phyloP scores from a whole-genome alignment of 2,797 vertebrate genomes.

The Tragopan temminckii region DNA sequence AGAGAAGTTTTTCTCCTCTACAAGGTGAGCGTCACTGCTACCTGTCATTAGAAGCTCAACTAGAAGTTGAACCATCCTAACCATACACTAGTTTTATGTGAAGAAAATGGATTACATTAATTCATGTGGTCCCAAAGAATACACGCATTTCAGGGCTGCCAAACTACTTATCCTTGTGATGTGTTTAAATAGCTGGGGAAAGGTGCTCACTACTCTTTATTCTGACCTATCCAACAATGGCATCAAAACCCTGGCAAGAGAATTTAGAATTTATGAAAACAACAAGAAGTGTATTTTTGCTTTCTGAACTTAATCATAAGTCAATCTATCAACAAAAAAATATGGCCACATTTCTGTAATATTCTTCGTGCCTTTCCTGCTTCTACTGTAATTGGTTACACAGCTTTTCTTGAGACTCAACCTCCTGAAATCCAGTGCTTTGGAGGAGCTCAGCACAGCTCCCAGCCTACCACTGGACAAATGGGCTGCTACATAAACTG shows the following conservation, averaged over 20 bases:
- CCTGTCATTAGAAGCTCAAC: not conserved
- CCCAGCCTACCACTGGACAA: not conserved
- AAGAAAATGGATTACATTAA: not conserved
- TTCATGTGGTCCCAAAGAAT: not conserved
- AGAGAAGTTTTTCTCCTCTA: not conserved
- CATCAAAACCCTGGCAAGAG: not conserved
- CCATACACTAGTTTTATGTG: not conserved
- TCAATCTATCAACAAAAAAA: not conserved
- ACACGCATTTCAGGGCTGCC: not conserved
- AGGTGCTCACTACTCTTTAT: not conserved
- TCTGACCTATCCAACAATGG: accelerated
- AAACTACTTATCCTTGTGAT: not conserved
- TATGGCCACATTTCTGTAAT: not conserved
- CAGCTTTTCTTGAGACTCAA: not conserved
- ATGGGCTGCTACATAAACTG: no score
- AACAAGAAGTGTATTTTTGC: not conserved
- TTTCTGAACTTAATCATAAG: not conserved
- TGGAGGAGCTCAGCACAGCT: accelerated
- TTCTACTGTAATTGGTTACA: not conserved
- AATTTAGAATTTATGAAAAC: not conserved
- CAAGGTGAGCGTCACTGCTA: not conserved
- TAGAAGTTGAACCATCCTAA: not conserved
- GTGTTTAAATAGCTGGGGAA: not conserved
- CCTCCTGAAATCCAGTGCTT: not conserved
- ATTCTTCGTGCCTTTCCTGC: not conserved